phyloP scores from a whole-genome alignment of 2,113 vertebrate genomes.

The Dipodomys stephensi region DNA sequence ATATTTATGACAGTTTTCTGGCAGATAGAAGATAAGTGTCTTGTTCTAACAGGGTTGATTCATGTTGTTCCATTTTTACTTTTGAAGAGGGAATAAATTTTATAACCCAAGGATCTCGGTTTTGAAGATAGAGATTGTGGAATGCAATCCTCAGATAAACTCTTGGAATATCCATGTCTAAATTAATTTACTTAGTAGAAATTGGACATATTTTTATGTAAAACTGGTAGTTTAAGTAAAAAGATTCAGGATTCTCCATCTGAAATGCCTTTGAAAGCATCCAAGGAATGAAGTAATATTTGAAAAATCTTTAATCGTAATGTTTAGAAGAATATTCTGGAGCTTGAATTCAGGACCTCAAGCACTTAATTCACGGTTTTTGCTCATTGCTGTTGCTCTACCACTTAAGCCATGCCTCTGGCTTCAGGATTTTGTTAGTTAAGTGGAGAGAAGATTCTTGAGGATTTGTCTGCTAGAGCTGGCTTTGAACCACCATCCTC shows the following conservation, averaged over 20 bases:
- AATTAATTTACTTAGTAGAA: constrained; percentile 39
- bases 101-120: constrained; percentile 10
- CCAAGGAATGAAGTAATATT: constrained; percentile 34
- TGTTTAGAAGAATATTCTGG: constrained; percentile 32
- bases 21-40: neutral
- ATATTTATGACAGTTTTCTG: constrained; percentile 8
- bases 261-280: constrained; percentile 15
- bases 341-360: neutral
- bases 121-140: constrained; percentile 22
- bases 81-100: constrained; percentile 47
- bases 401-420: neutral
- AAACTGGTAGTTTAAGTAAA: constrained; percentile 11
- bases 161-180: constrained; percentile 21
- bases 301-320: constrained; percentile 53
- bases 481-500: too few relatives aligned
- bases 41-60: constrained; percentile 28
- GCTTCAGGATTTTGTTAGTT: neutral
- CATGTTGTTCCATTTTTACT: neutral
- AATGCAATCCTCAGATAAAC: constrained; percentile 4
- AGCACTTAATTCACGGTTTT: too few relatives aligned
- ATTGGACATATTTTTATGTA: constrained; percentile 41
- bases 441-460: too few relatives aligned
- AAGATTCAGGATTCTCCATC: neutral
- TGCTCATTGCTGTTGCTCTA: too few relatives aligned
- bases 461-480: too few relatives aligned